These are phyloP conservation scores for Tillus elongatus DNA, from an alignment of 2,888 invertebrate species.

Conservation along the genomic window DNA sequence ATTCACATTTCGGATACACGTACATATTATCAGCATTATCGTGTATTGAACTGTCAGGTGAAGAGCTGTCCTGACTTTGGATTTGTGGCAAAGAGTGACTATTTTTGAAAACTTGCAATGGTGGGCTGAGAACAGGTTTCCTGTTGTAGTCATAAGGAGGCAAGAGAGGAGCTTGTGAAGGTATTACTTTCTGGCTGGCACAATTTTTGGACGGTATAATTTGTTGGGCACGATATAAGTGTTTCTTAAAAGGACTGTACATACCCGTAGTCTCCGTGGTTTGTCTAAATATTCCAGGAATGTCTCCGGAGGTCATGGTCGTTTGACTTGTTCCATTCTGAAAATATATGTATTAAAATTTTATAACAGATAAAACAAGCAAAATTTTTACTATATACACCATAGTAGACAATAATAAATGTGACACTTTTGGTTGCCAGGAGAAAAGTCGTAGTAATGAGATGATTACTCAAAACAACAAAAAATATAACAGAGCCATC, in stretches of 20 bases:
- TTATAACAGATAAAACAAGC: not conserved
- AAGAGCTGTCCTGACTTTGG: constrained; percentile 11
- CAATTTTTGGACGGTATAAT: constrained; percentile 38
- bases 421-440: too few species aligned
- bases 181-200: constrained; percentile 36
- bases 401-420: too few species aligned
- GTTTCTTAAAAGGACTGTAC: constrained; percentile 39
- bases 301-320: constrained; percentile 26
- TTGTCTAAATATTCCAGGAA: constrained; percentile 39
- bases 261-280: constrained; percentile 41
- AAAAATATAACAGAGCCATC: too few species aligned
- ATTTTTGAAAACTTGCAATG: constrained; percentile 26
- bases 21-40: constrained; percentile 4
- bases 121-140: constrained; percentile 12
- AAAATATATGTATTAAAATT: constrained; percentile 11
- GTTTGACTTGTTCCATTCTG: constrained; percentile 38
- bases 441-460: too few species aligned
- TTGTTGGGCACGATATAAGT: constrained; percentile 34
- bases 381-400: too few species aligned
- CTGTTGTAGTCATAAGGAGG: constrained; percentile 25
- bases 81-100: constrained; percentile 32
- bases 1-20: constrained; percentile 8
- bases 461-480: too few species aligned
- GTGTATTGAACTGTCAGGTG: constrained; percentile 14
- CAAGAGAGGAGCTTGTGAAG: constrained; percentile 27